Percentiles rank a stretch among this genome's conserved stretches.
phyloP scores from a whole-genome alignment of 2,797 vertebrate species.

The Hippoglossus hippoglossus region DNA sequence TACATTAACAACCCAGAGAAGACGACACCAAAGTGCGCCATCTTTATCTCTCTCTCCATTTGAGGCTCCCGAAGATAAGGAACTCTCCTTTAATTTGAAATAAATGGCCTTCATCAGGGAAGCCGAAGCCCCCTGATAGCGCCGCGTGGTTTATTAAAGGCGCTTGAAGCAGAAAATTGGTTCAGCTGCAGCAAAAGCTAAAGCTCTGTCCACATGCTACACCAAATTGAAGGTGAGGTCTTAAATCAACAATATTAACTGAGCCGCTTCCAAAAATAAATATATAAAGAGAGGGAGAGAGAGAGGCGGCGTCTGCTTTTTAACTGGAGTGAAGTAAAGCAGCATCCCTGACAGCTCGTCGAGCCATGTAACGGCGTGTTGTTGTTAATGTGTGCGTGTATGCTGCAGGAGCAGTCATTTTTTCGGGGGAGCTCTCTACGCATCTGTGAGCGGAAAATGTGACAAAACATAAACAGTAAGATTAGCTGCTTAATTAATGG shows the following conservation, averaged over 20 bases:
- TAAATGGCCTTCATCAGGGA: conserved; percentile 85
- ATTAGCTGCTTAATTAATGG: conserved; percentile 84
- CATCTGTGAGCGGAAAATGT: conserved; percentile 73
- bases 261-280: conserved; percentile 70
- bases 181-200: conserved; percentile 73
- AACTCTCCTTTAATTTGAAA: conserved; percentile 87
- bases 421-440: conserved; percentile 41
- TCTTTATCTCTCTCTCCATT: conserved; percentile 64
- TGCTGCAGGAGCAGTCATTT: conserved; percentile 21
- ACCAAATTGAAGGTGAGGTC: conserved; percentile 81
- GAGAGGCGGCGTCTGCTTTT: conserved; percentile 10
- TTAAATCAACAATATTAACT: conserved; percentile 85
- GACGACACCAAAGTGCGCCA: conserved; percentile 67
- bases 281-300: conserved; percentile 40
- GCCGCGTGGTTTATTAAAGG: conserved; percentile 82
- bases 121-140: conserved; percentile 78
- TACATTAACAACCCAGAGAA: conserved; percentile 61
- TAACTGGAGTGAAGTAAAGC: conserved; percentile 32
- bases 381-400: conserved; percentile 13
- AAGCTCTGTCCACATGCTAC: conserved; percentile 73
- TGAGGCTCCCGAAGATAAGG: conserved; percentile 78
- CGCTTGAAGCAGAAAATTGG: conserved; percentile 85
- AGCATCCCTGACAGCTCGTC: conserved; percentile 27
- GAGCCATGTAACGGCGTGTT: conserved; percentile 17
- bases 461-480: conserved; percentile 73